Evolutionary conservation across 2,113 vertebrate species (phyloP), one percentile per base, ranked within the genome.

Genomic region (Phocoena sinus): DNA sequence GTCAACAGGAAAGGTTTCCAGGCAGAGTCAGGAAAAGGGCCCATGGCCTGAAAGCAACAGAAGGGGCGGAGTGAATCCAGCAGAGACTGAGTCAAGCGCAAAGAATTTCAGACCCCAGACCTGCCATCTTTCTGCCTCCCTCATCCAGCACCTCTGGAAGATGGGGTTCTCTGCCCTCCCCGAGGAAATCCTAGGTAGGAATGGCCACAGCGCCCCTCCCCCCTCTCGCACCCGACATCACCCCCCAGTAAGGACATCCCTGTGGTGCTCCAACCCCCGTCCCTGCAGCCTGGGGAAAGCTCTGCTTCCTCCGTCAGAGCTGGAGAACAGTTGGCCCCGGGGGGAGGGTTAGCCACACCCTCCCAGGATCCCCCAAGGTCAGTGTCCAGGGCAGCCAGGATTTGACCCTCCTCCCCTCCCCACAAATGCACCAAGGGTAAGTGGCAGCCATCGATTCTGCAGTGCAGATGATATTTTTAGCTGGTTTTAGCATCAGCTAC

Each of bases 381-480:
- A 98, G 95, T 91, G 84, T 96, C 74, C 96, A 71, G 77, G 80
- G 85, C 1, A 6, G 92, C 26, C 33, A 67, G 93, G 97, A 96
- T 95, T 74, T 91, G 90, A 96, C 94, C 94, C 50, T 97, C 95
- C n/a, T 62, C 26, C 65, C 91, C 65, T 17, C 44, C 98, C 97
- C 96, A 28, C 62, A 31, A 67, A 63, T 38, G 2, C 81, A 18
- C 38, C 0, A 44, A 88, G 68, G 85, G 88, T 58, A 77, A 98
- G 97, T 0, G 26, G 95, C 17, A 38, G 21, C 74, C 97, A 98
- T 98, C 44, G 98, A 98, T 98, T 96, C 63, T 97, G 91, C 97
- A 97, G 91, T 38, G 53, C 73, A 41, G 80, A 91, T 56, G 96
- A 56, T 98, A 98, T 99, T 98, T 99, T 98, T 98, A 98, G 98